Evolutionary conservation across 2,797 vertebrate genomes (phyloP).

Genomic region (Paramormyrops hopkinsi): DNA sequence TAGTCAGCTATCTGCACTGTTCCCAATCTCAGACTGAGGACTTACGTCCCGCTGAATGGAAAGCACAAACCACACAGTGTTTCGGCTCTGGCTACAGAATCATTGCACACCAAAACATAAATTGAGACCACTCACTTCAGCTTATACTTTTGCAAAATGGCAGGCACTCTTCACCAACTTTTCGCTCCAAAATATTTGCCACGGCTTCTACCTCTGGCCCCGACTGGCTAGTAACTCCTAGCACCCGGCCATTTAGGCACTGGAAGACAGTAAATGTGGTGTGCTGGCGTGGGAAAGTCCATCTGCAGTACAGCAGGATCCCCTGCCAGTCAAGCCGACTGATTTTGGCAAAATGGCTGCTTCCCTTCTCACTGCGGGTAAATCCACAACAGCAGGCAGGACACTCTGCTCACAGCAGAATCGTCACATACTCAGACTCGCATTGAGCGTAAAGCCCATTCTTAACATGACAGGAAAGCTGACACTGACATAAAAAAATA

Average conservation of each 20-base stretch:
- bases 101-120: background rate
- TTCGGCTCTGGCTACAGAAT: background rate
- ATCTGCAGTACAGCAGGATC: background rate
- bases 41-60: background rate
- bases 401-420: background rate
- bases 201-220: background rate
- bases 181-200: background rate
- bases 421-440: background rate
- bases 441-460: background rate
- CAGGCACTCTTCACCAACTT: background rate
- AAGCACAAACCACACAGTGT: background rate
- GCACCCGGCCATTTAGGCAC: background rate
- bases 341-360: background rate
- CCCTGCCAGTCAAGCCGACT: background rate
- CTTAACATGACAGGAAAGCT: background rate
- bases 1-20: background rate
- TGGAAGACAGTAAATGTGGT: background rate
- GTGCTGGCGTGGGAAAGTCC: background rate
- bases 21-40: background rate
- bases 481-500: background rate
- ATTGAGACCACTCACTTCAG: background rate
- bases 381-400: background rate
- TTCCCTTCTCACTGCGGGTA: background rate
- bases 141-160: background rate
- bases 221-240: background rate